Conservation (phyloP, 2,888 invertebrate genomes). For the Gastracanthus pulcherrimus region DNA sequence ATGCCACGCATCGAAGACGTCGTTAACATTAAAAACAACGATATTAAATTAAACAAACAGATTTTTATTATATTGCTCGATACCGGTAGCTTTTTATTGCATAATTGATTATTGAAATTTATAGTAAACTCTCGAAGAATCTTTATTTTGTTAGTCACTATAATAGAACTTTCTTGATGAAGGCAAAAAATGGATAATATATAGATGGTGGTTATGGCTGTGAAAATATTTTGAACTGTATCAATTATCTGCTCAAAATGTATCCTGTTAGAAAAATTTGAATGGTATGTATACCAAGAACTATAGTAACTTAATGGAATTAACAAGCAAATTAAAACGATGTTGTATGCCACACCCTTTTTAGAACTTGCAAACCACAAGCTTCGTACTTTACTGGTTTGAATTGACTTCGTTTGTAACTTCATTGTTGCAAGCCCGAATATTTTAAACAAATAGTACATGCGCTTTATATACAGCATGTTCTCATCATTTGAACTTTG, state of each 20-base stretch:
- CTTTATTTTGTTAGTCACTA: neutral
- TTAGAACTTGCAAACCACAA: neutral
- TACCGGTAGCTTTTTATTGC: neutral
- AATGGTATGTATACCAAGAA: too few relatives aligned
- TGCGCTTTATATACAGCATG: neutral
- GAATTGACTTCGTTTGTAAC: neutral
- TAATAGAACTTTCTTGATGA: neutral
- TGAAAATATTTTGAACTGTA: neutral
- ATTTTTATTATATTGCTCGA: neutral
- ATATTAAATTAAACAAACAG: neutral
- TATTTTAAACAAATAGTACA: neutral
- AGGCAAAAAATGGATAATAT: neutral
- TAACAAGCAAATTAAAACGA: neutral
- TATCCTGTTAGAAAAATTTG: neutral
- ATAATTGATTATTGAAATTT: neutral
- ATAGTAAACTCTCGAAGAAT: neutral
- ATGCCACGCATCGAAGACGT: neutral
- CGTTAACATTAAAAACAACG: neutral
- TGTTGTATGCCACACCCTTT: neutral
- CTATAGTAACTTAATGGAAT: too few relatives aligned
- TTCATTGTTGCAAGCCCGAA: neutral
- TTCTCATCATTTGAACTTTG: too few relatives aligned
- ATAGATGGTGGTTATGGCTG: neutral
- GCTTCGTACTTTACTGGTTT: neutral
- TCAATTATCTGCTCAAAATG: neutral